Base-by-base conservation (phyloP, 1,140 invertebrate genomes). In the Diorhabda carinulata region DNA sequence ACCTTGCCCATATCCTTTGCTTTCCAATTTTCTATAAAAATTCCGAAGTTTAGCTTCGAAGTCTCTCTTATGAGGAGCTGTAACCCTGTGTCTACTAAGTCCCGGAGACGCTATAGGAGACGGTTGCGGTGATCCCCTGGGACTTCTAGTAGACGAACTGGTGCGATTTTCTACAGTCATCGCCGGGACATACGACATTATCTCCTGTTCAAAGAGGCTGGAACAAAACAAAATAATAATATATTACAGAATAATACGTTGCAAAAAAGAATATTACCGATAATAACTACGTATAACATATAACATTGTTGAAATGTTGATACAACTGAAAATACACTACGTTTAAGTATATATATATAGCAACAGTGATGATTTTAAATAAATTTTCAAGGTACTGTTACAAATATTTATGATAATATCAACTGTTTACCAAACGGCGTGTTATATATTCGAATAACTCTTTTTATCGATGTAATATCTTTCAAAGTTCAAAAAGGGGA, bases 131-230 rank as follows among this genome's bases (percentile, higher is more conserved):
- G 89, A 90, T n/a, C 82, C 83, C 57, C 82, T 76, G 2, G 86
- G 84, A 70, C 86, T 86, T 61, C 82, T 72, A 44, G 71, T 45
- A 1, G 78, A 75, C 41, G 77, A 71, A 8, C 79, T 78, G 1
- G 81, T 77, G 60, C 76, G 79, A 76, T 78, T 69, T 79, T 76
- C 77, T 81, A 78, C 77, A 78, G 63, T 78, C 81, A 77, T 77
- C 78, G 58, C 78, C 71, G 95, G 95, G 77, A 97, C 92, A 83
- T 97, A 97, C 66, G 94, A 96, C 95, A 97, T 97, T 78, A 98
- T 97, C 86, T 98, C 96, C 87, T 97, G 93, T 82, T 98, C 95
- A 86, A 97, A 98, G 75, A 97, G 88, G 86, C 95, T 97, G 86
- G 45, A 89, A 87, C 72, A 78, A 74, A 78, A 77, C 78, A 59